Base-by-base conservation (phyloP, 2,113 vertebrate species). In the Hydrochoerus hydrochaeris region DNA sequence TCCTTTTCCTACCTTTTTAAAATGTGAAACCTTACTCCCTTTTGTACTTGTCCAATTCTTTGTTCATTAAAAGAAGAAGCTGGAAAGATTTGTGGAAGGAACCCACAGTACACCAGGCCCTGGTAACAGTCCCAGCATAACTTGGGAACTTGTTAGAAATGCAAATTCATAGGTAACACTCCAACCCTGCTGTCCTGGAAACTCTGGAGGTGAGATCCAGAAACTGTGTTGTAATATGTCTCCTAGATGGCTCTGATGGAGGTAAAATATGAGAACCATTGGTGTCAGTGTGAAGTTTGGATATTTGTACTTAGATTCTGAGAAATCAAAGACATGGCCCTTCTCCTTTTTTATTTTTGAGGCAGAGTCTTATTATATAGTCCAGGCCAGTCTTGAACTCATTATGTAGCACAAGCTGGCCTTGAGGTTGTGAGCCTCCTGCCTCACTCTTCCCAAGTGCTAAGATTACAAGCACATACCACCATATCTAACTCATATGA, bases 91-190 rank as follows among this genome's bases (percentile, higher is more conserved):
- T 69, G 16, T 69, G n/a, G 32, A 69, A 35, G 65, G 35, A 69
- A 16, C 65, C 35, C 32, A 69, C 69, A 73, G n/a, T 24, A 73
- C 69, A 20, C 69, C 9, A 41, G n/a, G 3, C 19, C 69, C 69
- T 0, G 5, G 41, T 26, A 67, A 54, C 22, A 87, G 28, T 7
- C 13, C 73, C 73, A 92, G 46, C n/a, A 87, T 84, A 63, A 60
- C 26, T 94, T 44, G 49, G 57, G 49, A 93, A 41, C 49, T 86
- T 84, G 38, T 82, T 73, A 95, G 69, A 85, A 65, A 46, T 84
- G 80, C 13, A 75, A 46, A 65, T 92, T 90, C 38, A 73, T 57
- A 13, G 85, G 44, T 58, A 12, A 19, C 9, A 69, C 13, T 20
- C 11, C 11, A 71, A 82, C 65, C 9, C 44, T 38, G 7, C 38